Percentiles rank a stretch among this genome's conserved stretches.
phyloP scores from a whole-genome alignment of 2,113 vertebrate genomes.

The Mugil cephalus region DNA sequence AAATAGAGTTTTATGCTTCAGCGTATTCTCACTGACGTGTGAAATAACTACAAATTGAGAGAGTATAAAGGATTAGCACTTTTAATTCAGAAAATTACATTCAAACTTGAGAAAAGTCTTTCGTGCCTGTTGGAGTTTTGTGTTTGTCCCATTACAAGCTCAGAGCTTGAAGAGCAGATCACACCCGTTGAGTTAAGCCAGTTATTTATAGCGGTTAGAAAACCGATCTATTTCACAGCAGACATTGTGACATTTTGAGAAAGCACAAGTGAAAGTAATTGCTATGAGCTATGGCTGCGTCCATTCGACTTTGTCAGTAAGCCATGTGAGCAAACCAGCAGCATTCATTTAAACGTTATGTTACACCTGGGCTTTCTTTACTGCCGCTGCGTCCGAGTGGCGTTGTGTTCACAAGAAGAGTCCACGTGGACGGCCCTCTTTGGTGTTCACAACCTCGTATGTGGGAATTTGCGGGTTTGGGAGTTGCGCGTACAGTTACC shows the following conservation, averaged over 20 bases:
- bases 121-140: neutral
- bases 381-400: too few relatives aligned
- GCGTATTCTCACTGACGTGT: slow-evolving; percentile 32
- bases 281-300: neutral
- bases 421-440: too few relatives aligned
- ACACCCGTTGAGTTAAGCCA: too few relatives aligned
- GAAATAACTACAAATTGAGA: slow-evolving; percentile 28
- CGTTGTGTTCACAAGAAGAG: too few relatives aligned
- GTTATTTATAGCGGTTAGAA: neutral
- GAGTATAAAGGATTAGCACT: slow-evolving; percentile 16
- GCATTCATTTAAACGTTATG: too few relatives aligned
- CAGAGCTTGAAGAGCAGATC: too few relatives aligned
- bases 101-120: neutral
- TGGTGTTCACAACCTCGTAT: too few relatives aligned
- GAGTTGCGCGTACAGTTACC: too few relatives aligned
- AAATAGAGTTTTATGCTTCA: slow-evolving; percentile 4
- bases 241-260: neutral
- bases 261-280: neutral
- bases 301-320: neutral
- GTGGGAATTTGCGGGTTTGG: too few relatives aligned
- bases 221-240: neutral
- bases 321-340: neutral
- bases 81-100: slow-evolving; percentile 26
- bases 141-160: too few relatives aligned
- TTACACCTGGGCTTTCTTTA: too few relatives aligned